These are phyloP conservation scores for Lampris megalopsis DNA, from an alignment of 2,113 vertebrate species.

Conservation along the genomic window DNA sequence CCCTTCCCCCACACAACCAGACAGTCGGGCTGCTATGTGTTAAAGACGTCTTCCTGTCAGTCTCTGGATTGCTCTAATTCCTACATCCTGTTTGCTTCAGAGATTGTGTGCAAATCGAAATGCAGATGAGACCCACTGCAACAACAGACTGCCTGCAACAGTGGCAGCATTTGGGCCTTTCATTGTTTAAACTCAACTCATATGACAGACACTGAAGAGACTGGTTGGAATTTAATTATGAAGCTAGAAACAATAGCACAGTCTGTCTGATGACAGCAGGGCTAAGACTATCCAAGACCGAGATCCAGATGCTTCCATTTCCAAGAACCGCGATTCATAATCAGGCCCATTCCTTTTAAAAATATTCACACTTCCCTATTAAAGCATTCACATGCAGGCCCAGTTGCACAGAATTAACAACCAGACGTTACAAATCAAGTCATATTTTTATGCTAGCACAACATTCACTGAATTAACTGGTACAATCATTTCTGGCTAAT, in stretches of 20 bases:
- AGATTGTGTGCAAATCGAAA: slow-evolving; percentile 29
- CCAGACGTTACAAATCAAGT: slow-evolving; percentile 63
- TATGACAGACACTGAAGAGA: slow-evolving; percentile 34
- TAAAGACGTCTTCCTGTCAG: slow-evolving; percentile 47
- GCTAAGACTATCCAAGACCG: slow-evolving; percentile 63
- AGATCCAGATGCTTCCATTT: slow-evolving; percentile 61
- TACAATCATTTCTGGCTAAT: slow-evolving; percentile 58
- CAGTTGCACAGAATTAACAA: slow-evolving; percentile 62
- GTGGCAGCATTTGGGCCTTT: slow-evolving; percentile 17
- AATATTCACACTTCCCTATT: slow-evolving; percentile 73
- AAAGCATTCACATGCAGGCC: slow-evolving; percentile 52
- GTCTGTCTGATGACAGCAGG: slow-evolving; percentile 37
- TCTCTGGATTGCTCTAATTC: slow-evolving; percentile 1
- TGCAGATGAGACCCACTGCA: slow-evolving; percentile 8
- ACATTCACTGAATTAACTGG: slow-evolving; percentile 50
- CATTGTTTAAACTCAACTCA: slow-evolving; percentile 29
- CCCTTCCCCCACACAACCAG: slow-evolving; percentile 23
- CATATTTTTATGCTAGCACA: slow-evolving; percentile 39
- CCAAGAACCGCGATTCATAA: slow-evolving; percentile 61
- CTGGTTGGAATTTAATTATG: slow-evolving; percentile 40
- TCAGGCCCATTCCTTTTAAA: slow-evolving; percentile 64
- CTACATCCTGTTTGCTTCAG: slow-evolving; percentile 33
- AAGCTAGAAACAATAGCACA: slow-evolving; percentile 47
- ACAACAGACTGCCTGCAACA: slow-evolving; percentile 2
- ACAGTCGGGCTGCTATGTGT: neutral